Conservation (phyloP, 2,113 vertebrate genomes). For the Bettongia penicillata region DNA sequence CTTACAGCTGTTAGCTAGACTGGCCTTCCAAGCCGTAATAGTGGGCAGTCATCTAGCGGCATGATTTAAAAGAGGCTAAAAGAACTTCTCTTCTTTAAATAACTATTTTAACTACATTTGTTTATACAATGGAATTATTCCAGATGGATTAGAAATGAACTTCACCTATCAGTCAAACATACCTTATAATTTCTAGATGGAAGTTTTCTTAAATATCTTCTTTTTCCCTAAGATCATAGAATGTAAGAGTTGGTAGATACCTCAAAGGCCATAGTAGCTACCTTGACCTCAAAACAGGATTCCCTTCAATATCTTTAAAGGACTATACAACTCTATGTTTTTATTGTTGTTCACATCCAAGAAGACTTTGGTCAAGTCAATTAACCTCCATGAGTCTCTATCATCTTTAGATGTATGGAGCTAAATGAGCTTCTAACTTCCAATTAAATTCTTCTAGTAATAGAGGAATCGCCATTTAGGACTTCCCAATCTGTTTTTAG, state of each 20-base stretch:
- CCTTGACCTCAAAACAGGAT: not conserved
- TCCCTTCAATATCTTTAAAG: too few species aligned
- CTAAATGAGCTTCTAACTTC: not conserved
- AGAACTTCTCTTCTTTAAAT: not conserved
- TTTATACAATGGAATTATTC: not conserved
- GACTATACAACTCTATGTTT: not conserved
- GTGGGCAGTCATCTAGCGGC: not conserved
- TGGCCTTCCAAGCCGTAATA: not conserved
- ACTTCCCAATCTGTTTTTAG: not conserved
- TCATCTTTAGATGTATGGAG: not conserved
- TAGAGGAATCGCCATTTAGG: not conserved
- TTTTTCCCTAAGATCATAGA: not conserved
- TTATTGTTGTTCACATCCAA: not conserved
- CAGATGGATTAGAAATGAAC: not conserved
- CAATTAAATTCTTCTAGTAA: not conserved
- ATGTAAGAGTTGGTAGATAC: not conserved
- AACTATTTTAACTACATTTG: not conserved
- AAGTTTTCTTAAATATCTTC: not conserved
- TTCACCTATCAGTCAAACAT: not conserved
- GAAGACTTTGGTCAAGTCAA: not conserved
- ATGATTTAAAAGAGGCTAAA: not conserved
- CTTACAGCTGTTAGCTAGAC: not conserved
- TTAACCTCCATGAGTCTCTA: not conserved
- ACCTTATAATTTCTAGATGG: not conserved
- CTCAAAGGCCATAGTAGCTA: not conserved